Base-by-base conservation (phyloP, 1,140 invertebrate genomes). In the Panagrolaimus sp. region DNA sequence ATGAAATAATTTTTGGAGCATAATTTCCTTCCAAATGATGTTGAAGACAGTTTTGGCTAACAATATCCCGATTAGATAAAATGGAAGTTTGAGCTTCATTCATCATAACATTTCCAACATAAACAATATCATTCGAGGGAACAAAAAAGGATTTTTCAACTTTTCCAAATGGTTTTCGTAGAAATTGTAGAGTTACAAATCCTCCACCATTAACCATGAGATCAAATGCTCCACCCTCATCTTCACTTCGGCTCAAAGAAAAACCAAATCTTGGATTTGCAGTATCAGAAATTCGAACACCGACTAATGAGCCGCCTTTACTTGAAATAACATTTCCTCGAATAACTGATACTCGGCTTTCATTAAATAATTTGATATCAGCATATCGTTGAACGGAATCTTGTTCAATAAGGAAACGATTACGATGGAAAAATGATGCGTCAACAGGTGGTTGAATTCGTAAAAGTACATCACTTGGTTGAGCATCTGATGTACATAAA, bases 361-460 rank as follows among this genome's bases (percentile, higher is more conserved):
- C 92, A 85, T 96, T 96, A 85, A 97, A 97, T 7, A 91, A 91
- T 79, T 93, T 91, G 77, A 90, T 89, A 73, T 91, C 89, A 17
- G 94, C 93, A 84, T 96, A 97, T 83, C 91, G 94, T 85, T 98
- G 95, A 17, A 97, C 88, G 85, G 93, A 95, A 82, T 93, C 92
- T 84, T 96, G 93, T 85, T 97, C 93, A 74, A 98, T 95, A 47
- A 98, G 87, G 85, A 98, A 98, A 82, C 93, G 92, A 91, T 96
- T 95, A 80, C 93, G 89, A 84, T 98, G 93, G 84, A 95, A 97
- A 87, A 98, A 98, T 0, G 94, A 93, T 0, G 93, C 95, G 71
- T 94, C 92, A 17, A 93, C 91, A 1, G 93, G 93, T 1, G 93
- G 91, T 81, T 96, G 93, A 85, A 95, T 95, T 55, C 93, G 85